Percentiles rank a stretch among this genome's conserved stretches.
phyloP scores from a whole-genome alignment of 2,888 invertebrate genomes.

The Thysanoteuthis rhombus region DNA sequence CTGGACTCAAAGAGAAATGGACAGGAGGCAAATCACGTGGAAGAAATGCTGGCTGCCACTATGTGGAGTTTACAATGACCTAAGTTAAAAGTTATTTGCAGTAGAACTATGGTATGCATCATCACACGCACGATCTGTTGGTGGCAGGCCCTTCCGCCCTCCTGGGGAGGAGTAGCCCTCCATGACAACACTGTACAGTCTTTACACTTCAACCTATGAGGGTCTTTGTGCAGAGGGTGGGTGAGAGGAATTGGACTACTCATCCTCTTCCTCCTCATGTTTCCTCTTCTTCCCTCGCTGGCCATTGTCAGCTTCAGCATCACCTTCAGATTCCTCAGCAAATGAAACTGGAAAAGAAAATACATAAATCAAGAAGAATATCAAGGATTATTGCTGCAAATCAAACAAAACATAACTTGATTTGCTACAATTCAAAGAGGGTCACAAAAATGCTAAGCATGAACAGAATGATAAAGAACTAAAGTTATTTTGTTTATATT shows the following conservation, averaged over 20 bases:
- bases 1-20: slow-evolving; percentile 25
- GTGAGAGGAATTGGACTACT: not conserved
- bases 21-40: not conserved
- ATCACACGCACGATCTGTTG: slow-evolving; percentile 29
- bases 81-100: slow-evolving; percentile 25
- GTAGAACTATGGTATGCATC: slow-evolving; percentile 29
- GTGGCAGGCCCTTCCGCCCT: slow-evolving; percentile 25
- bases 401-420: too few species aligned
- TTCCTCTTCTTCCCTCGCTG: slow-evolving; percentile 29
- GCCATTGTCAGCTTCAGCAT: not conserved
- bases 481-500: too few species aligned
- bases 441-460: too few species aligned
- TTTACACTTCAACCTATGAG: slow-evolving; percentile 24
- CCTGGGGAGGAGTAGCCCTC: slow-evolving; percentile 18
- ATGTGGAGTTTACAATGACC: slow-evolving; percentile 30
- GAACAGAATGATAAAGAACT: too few species aligned
- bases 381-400: too few species aligned
- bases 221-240: not conserved
- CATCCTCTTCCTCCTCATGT: slow-evolving; percentile 29
- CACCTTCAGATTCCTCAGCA: not conserved
- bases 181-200: slow-evolving; percentile 24
- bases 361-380: not conserved
- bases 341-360: not conserved
- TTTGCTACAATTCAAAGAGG: too few species aligned
- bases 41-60: slow-evolving; percentile 19